Conservation (phyloP, 1,140 invertebrate genomes). For the Muscidifurax raptorellus region DNA sequence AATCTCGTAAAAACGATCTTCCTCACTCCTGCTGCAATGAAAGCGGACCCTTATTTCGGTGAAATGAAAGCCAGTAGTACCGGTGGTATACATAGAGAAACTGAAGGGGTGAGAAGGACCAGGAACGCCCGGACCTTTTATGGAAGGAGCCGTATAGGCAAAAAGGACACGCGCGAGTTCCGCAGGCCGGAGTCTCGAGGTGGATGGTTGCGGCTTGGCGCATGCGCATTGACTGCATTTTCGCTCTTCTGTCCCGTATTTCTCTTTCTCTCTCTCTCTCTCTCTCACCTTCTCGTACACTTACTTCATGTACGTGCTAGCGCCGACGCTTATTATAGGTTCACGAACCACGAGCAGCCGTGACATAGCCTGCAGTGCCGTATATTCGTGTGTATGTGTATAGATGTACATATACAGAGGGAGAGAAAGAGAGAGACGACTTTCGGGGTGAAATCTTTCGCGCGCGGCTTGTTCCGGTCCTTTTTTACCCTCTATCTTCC, state of each 20-base stretch:
- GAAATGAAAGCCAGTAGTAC: neutral
- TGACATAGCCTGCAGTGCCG: neutral
- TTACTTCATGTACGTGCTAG: conserved; percentile 20
- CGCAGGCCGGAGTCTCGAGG: neutral
- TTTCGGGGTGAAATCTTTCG: conserved; percentile 45
- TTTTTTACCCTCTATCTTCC: neutral
- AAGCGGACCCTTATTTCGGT: neutral
- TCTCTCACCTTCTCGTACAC: neutral
- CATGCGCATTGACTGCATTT: neutral
- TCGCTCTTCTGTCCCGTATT: neutral
- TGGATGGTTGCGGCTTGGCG: neutral
- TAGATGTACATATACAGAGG: neutral
- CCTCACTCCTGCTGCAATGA: neutral
- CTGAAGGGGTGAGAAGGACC: neutral
- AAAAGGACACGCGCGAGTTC: conserved; percentile 15
- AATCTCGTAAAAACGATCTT: conserved; percentile 43
- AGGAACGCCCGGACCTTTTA: conserved; percentile 19
- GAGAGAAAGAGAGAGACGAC: neutral
- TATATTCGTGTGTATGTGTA: neutral
- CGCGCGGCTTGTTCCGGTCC: conserved; percentile 43
- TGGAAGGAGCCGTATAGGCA: neutral
- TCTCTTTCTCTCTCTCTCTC: neutral
- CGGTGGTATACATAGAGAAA: neutral
- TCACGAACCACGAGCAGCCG: neutral
- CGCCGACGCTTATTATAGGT: neutral